Base-by-base conservation (phyloP, 1,140 invertebrate species). In the Sarcophaga bullata region DNA sequence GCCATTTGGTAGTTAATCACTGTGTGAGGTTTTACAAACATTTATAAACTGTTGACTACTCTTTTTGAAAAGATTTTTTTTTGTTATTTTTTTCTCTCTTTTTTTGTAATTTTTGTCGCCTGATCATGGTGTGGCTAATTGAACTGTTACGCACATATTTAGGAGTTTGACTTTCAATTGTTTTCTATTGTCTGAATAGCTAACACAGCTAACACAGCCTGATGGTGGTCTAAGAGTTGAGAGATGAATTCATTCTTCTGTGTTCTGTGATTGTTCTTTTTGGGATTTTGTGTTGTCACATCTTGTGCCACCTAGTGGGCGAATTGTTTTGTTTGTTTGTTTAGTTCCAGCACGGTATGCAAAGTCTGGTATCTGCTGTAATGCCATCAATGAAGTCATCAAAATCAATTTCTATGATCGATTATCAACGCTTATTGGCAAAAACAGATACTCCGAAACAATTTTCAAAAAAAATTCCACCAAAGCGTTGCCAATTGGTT, bases 321-420 rank as follows among this genome's bases (percentile, higher is more conserved):
- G 62, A 62, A 73, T 8, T 81, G 81, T 81, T 81, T 73, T 81
- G 81, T 81, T 13, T 52, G 6, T 6, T 49, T 52, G 49, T 2
- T 15, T 19, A 10, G 62, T 68, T 68, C n/a, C 62, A 19, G 17
- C n/a, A 47, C 10, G 37, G 15, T 46, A 48, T n/a, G 47, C 46
- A 48, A 37, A 37, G 25, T 37, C 25, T 37, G 25, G n/a, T n/a
- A n/a, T n/a, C n/a, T n/a, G n/a, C n/a, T n/a, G 15, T 5, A n/a
- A 1, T 6, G 8, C 6, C 13, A 25, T 80, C 48, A 88, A 88
- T 88, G 82, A 84, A 88, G 62, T 86, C 87, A 86, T 88, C 86
- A 88, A 58, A 87, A 88, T 86, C 87, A 87, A 80, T 87, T 86
- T 85, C 85, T 84, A 87, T 88, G 87, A 88, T 88, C 86, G 87